Evolutionary conservation across 2,888 invertebrate species (phyloP).

Genomic region (Dolichomitus sp.): DNA sequence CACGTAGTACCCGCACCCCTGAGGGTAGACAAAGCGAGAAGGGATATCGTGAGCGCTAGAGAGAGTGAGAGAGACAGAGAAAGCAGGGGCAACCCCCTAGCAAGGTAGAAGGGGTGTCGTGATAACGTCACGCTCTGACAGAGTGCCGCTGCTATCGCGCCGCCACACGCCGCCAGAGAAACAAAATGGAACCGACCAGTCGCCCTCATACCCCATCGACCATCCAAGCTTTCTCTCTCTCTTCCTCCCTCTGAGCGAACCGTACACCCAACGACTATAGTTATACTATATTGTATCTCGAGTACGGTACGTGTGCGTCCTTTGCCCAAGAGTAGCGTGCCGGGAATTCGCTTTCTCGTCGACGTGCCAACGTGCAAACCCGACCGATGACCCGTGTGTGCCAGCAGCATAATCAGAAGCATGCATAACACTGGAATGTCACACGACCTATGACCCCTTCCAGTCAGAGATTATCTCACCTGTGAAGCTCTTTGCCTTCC

Average conservation of each 20-base stretch:
- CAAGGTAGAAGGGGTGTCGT: slow-evolving; percentile 85
- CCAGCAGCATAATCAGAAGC: slow-evolving; percentile 59
- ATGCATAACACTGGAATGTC: slow-evolving; percentile 49
- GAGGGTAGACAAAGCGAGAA: slow-evolving; percentile 67
- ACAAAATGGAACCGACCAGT: slow-evolving; percentile 86
- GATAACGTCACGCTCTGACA: slow-evolving; percentile 88
- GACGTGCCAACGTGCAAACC: slow-evolving; percentile 69
- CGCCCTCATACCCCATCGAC: slow-evolving; percentile 72
- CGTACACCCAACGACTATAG: slow-evolving; percentile 51
- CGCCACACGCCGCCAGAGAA: slow-evolving; percentile 87
- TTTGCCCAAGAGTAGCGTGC: slow-evolving; percentile 52
- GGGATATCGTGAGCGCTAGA: slow-evolving; percentile 37
- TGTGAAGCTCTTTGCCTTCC: slow-evolving; percentile 24
- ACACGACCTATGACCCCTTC: slow-evolving; percentile 37
- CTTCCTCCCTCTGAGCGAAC: slow-evolving; percentile 57
- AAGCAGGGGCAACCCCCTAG: slow-evolving; percentile 74
- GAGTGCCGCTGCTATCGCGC: slow-evolving; percentile 87
- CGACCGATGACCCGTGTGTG: slow-evolving; percentile 65
- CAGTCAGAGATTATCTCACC: slow-evolving; percentile 16
- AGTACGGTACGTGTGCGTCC: slow-evolving; percentile 60
- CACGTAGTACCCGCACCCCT: slow-evolving; percentile 80
- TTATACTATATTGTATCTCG: slow-evolving; percentile 42
- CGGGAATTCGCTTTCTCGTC: slow-evolving; percentile 62
- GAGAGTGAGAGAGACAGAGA: slow-evolving; percentile 63
- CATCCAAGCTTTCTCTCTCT: slow-evolving; percentile 55